Percentiles rank a stretch among this genome's conserved stretches.
Conservation (phyloP, 1,140 invertebrate species). For the Macrostomum lignano region DNA sequence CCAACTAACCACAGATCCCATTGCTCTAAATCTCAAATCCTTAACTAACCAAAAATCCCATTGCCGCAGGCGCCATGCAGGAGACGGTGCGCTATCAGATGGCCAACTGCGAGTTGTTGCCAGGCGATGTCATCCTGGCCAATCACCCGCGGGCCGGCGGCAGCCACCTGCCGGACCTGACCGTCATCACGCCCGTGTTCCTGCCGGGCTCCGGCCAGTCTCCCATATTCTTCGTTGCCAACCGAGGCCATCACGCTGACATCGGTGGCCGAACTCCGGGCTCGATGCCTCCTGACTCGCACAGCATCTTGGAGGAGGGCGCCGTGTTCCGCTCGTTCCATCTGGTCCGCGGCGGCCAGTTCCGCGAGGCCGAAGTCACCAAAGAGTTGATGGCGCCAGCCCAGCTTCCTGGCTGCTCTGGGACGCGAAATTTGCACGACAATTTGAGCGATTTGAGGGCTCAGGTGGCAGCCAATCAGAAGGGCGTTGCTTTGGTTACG, state of each 20-base stretch:
- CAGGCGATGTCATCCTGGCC: conserved; percentile 64
- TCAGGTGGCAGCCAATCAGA: conserved; percentile 77
- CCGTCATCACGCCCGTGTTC: conserved; percentile 76
- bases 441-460: conserved; percentile 83
- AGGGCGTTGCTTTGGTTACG: conserved; percentile 59
- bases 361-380: conserved; percentile 38
- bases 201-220: conserved; percentile 12
- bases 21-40: no score
- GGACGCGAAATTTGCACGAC: conserved; percentile 47
- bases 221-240: conserved; percentile 92
- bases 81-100: conserved; percentile 60
- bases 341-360: conserved; percentile 46
- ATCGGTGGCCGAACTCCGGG: conserved; percentile 91
- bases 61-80: no score
- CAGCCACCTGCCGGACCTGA: conserved; percentile 85
- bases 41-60: no score
- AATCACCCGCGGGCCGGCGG: conserved; percentile 91
- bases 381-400: conserved; percentile 46
- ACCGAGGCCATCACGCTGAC: conserved; percentile 88
- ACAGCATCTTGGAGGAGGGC: conserved; percentile 43
- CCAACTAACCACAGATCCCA: no score
- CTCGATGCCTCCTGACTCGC: conserved; percentile 93
- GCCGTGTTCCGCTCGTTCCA: conserved; percentile 77
- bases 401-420: conserved; percentile 37
- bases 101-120: conserved; percentile 8